A percentile compares a stretch with the other conserved stretches of the same genome.
These are phyloP conservation scores for Polymixis flavicincta DNA, from an alignment of 2,888 invertebrate species.

Conservation along the genomic window DNA sequence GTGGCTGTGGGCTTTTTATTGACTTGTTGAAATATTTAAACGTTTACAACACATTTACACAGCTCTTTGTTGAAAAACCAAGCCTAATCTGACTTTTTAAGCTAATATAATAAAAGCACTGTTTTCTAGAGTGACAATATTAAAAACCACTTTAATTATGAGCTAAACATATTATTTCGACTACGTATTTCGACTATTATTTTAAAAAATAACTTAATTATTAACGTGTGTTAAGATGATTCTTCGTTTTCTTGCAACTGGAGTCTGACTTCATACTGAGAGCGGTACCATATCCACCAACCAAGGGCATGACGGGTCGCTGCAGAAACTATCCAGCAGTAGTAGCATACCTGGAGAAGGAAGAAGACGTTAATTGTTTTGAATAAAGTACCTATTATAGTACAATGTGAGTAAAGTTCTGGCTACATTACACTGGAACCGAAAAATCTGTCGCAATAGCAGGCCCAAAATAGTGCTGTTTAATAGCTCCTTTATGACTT, in stretches of 20 bases:
- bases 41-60: neutral
- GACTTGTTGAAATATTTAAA: neutral
- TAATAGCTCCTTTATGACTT: neutral
- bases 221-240: constrained; percentile 3
- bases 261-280: constrained; percentile 86
- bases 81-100: neutral
- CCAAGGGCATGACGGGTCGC: constrained; percentile 86
- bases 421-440: neutral
- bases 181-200: constrained; percentile 25
- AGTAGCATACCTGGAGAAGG: constrained; percentile 83
- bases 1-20: neutral
- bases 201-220: constrained; percentile 31
- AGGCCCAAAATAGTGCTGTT: neutral
- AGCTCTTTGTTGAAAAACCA: neutral
- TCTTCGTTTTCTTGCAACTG: constrained; percentile 76
- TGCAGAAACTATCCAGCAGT: constrained; percentile 88
- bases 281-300: constrained; percentile 89
- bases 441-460: neutral
- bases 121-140: neutral
- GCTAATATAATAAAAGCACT: neutral
- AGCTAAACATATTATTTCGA: constrained; percentile 5
- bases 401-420: neutral
- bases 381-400: neutral
- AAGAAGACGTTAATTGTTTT: neutral
- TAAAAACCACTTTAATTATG: neutral